Conservation (phyloP, 2,113 vertebrate species). For the Scolopax mira region DNA sequence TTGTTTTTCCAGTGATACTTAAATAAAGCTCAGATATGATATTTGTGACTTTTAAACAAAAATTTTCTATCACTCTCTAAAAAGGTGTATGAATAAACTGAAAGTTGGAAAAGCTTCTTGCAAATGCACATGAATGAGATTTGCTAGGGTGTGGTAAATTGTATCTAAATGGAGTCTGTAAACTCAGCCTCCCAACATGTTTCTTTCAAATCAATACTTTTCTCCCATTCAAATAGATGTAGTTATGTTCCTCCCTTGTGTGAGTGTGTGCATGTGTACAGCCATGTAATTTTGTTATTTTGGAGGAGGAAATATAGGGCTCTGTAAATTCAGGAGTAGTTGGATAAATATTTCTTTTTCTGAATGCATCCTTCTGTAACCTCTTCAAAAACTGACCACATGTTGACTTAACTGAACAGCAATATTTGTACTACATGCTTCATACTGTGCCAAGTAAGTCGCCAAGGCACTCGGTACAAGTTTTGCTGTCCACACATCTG, state of each 20-base stretch:
- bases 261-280: neutral
- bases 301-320: neutral
- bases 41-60: neutral
- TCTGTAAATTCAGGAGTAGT: neutral
- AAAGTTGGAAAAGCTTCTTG: neutral
- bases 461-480: neutral
- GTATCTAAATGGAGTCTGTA: neutral
- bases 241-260: neutral
- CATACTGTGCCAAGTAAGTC: slow-evolving; percentile 38
- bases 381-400: neutral
- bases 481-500: slow-evolving; percentile 32
- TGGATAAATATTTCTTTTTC: neutral
- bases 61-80: neutral
- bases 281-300: neutral
- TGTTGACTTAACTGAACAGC: neutral
- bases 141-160: neutral
- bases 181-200: neutral
- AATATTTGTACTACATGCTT: slow-evolving; percentile 40
- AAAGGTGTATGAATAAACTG: neutral
- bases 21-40: neutral
- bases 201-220: neutral
- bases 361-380: neutral
- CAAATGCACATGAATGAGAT: neutral
- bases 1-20: neutral
- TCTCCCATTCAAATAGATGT: neutral